Percentiles rank a stretch among this genome's conserved stretches.
These are phyloP conservation scores for Metacarcinus magister DNA, from an alignment of 2,888 invertebrate genomes.

Conservation along the genomic window DNA sequence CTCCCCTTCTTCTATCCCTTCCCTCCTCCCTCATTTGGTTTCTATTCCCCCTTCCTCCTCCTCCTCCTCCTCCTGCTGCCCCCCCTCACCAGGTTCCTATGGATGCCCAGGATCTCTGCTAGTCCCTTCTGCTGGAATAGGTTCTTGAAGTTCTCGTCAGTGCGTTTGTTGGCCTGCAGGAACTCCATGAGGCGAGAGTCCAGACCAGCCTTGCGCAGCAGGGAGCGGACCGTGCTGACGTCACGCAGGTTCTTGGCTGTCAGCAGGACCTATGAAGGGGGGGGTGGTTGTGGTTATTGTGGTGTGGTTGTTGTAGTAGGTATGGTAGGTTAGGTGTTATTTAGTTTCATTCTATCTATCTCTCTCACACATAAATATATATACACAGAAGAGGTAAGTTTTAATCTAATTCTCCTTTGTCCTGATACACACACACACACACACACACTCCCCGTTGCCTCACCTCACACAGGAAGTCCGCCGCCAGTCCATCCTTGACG, in stretches of 20 bases:
- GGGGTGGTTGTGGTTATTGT: background rate
- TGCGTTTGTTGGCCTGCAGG: conserved; percentile 96
- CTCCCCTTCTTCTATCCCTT: background rate
- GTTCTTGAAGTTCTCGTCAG: conserved; percentile 91
- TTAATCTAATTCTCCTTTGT: no score
- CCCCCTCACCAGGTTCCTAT: conserved; percentile 86
- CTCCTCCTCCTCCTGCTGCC: conserved; percentile 86
- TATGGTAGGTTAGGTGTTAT: background rate
- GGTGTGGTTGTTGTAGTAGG: background rate
- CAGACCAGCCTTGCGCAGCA: conserved; percentile 94
- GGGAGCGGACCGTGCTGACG: conserved; percentile 92
- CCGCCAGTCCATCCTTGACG: conserved; percentile 95
- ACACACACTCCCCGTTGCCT: background rate
- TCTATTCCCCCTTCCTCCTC: conserved; percentile 86
- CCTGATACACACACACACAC: background rate
- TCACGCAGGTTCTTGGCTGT: conserved; percentile 90
- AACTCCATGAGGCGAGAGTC: conserved; percentile 93
- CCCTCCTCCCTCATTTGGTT: background rate
- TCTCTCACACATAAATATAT: background rate
- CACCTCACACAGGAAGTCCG: conserved; percentile 97
- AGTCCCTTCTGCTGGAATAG: conserved; percentile 92
- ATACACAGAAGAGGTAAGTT: background rate
- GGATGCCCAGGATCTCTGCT: conserved; percentile 89
- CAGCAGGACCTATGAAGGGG: conserved; percentile 72
- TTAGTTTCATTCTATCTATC: no score